Conservation (phyloP, 2,113 vertebrate genomes). For the Galbula dea region DNA sequence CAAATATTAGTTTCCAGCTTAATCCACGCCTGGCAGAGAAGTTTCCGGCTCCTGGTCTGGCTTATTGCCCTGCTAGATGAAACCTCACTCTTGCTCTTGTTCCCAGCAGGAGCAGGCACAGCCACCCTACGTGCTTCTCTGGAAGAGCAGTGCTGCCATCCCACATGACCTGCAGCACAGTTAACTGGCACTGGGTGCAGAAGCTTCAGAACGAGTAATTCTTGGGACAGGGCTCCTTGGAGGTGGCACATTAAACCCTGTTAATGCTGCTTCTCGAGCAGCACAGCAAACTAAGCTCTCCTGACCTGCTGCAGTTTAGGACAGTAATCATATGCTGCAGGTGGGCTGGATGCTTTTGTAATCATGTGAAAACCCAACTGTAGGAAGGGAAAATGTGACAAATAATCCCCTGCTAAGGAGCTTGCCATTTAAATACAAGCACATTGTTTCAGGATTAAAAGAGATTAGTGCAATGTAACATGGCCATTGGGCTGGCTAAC, state of each 20-base stretch:
- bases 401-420: slow-evolving; percentile 31
- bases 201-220: rapidly evolving
- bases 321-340: neutral
- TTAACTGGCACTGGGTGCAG: neutral
- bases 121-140: rapidly evolving
- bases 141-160: neutral
- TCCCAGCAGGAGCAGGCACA: neutral
- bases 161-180: neutral
- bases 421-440: slow-evolving; percentile 8
- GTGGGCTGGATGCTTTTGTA: neutral
- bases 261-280: neutral
- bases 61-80: neutral
- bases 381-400: neutral
- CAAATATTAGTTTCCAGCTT: neutral
- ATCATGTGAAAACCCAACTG: neutral
- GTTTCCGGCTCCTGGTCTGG: neutral
- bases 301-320: neutral
- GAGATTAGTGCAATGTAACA: neutral
- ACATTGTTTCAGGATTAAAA: slow-evolving; percentile 23
- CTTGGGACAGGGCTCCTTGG: neutral
- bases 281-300: neutral
- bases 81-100: neutral
- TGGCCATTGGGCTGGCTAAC: neutral
- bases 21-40: neutral
- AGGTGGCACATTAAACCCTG: neutral